Conservation (phyloP, 2,113 vertebrate genomes). For the Toxotes chatareus region DNA sequence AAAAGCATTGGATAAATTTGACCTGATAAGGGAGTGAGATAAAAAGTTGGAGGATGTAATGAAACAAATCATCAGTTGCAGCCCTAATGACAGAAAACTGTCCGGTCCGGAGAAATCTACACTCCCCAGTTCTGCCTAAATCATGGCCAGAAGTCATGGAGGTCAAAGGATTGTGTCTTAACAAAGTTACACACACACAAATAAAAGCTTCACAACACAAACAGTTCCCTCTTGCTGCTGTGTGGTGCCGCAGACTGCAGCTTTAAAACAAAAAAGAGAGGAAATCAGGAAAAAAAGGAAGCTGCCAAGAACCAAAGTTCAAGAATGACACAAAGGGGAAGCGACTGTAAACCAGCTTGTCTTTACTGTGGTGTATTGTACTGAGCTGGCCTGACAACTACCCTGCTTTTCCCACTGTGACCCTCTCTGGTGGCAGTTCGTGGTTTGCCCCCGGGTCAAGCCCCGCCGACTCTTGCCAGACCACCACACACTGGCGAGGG, state of each 20-base stretch:
- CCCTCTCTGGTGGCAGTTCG: slow-evolving; percentile 39
- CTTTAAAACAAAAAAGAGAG: slow-evolving; percentile 16
- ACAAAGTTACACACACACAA: neutral
- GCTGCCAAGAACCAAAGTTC: slow-evolving; percentile 12
- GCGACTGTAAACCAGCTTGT: slow-evolving; percentile 24
- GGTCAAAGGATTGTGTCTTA: neutral
- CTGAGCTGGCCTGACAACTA: slow-evolving; percentile 49
- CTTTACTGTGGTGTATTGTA: slow-evolving; percentile 25
- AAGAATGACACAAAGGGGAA: slow-evolving; percentile 48
- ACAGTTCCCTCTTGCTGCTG: neutral
- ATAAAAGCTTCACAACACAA: too few relatives aligned
- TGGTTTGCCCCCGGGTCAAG: slow-evolving; percentile 45
- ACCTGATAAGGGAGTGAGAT: too few relatives aligned
- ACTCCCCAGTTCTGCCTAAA: neutral
- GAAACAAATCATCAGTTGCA: neutral
- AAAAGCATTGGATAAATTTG: neutral
- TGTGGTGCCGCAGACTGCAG: slow-evolving; percentile 11
- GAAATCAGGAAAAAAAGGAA: slow-evolving; percentile 21
- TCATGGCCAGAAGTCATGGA: neutral
- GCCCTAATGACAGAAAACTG: neutral
- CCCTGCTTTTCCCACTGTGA: slow-evolving; percentile 43
- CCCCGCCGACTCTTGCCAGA: slow-evolving; percentile 39
- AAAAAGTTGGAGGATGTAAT: neutral
- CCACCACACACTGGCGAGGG: slow-evolving; percentile 28
- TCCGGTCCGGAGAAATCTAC: neutral